A percentile compares a stretch with the other conserved stretches of the same genome.
These are phyloP conservation scores for Pycnomerus fuliginosus DNA, from an alignment of 2,888 invertebrate species.

Conservation along the genomic window DNA sequence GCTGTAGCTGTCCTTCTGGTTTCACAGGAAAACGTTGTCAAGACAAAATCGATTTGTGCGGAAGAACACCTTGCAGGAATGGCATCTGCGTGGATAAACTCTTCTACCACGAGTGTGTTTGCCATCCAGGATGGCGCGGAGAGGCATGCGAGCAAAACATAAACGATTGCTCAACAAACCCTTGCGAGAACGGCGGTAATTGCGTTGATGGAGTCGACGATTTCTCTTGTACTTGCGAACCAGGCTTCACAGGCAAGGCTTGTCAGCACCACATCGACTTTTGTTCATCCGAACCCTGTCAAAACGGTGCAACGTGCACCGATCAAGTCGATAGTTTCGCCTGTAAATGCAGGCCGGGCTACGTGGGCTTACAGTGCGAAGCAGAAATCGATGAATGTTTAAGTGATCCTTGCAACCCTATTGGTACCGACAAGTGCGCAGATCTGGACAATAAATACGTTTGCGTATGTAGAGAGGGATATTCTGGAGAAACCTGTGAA, in stretches of 20 bases:
- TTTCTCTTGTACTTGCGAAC: conserved; percentile 84
- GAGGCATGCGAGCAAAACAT: conserved; percentile 85
- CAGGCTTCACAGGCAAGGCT: conserved; percentile 90
- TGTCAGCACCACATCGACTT: conserved; percentile 94
- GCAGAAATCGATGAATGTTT: conserved; percentile 91
- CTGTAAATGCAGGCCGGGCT: conserved; percentile 93
- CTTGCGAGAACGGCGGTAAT: conserved; percentile 90
- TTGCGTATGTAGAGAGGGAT: conserved; percentile 89
- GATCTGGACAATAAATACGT: conserved; percentile 85
- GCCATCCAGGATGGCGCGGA: conserved; percentile 90
- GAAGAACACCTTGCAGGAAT: conserved; percentile 86
- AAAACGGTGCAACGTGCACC: conserved; percentile 85
- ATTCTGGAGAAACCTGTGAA: conserved; percentile 80
- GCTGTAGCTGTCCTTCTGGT: conserved; percentile 89
- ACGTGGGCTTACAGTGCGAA: conserved; percentile 89
- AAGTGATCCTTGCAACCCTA: conserved; percentile 85
- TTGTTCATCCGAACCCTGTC: conserved; percentile 86
- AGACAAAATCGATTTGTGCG: conserved; percentile 90
- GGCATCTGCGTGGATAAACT: conserved; percentile 90
- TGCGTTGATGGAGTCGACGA: conserved; percentile 87
- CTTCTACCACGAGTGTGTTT: conserved; percentile 84
- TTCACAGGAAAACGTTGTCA: conserved; percentile 96
- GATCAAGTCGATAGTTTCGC: conserved; percentile 87
- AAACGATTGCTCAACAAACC: conserved; percentile 84
- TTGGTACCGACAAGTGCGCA: conserved; percentile 86